Conservation (phyloP, 2,888 invertebrate species). For the Xanthia icteritia region DNA sequence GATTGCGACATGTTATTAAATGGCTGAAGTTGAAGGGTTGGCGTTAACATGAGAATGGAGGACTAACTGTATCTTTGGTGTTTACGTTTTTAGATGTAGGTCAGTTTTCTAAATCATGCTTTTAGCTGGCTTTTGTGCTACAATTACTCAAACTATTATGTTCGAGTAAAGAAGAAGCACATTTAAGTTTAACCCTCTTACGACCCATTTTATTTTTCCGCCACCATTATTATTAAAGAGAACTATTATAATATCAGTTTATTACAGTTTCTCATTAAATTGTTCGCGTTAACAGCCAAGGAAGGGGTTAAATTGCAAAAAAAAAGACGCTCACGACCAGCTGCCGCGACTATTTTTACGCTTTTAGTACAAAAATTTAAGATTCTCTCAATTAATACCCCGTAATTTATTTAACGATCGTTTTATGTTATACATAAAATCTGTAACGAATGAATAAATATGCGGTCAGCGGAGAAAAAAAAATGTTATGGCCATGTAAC, state of each 20-base stretch:
- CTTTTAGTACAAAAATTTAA: conserved; percentile 44
- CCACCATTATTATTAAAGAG: conserved; percentile 53
- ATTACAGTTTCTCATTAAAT: conserved; percentile 77
- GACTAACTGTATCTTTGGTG: conserved; percentile 5
- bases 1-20: conserved; percentile 23
- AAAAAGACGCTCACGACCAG: conserved; percentile 32
- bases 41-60: conserved; percentile 7
- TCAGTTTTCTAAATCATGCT: conserved; percentile 9
- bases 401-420: conserved; percentile 50
- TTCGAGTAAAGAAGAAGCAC: conserved; percentile 1
- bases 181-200: conserved; percentile 31
- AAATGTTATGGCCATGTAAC: conserved; percentile 63
- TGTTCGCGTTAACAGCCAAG: conserved; percentile 73
- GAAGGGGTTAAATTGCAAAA: conserved; percentile 41
- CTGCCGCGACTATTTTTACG: conserved; percentile 29
- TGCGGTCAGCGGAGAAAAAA: conserved; percentile 43
- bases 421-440: conserved; percentile 53
- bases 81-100: conserved; percentile 11
- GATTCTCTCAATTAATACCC: conserved; percentile 48
- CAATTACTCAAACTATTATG: conserved; percentile 40
- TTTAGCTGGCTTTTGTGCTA: conserved; percentile 1
- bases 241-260: conserved; percentile 75
- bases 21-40: conserved; percentile 6
- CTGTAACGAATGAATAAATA: conserved; percentile 54
- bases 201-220: conserved; percentile 48